Evolutionary conservation across 2,113 vertebrate species (phyloP).

Genomic region (Eretmochelys imbricata): DNA sequence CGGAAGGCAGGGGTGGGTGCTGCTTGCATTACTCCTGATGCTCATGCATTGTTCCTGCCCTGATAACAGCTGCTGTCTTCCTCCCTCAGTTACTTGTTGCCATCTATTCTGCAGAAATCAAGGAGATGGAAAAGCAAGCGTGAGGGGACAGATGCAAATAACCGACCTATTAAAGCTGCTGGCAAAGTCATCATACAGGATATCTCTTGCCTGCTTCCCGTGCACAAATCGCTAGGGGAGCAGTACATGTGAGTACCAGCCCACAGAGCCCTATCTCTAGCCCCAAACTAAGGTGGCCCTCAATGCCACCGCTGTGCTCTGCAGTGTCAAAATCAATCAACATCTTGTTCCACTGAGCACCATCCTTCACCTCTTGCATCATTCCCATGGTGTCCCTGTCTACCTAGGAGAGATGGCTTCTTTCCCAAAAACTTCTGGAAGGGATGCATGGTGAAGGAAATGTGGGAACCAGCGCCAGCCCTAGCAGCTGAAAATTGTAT

Average conservation of each 20-base stretch:
- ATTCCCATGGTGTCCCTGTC: neutral
- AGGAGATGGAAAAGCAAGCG: conserved; percentile 95
- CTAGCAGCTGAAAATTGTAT: neutral
- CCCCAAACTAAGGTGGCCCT: neutral
- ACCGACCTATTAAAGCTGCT: conserved; percentile 92
- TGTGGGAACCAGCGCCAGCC: fast-evolving
- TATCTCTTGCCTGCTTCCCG: conserved; percentile 92
- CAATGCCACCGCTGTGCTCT: neutral
- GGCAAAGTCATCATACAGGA: conserved; percentile 98
- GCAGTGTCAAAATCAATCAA: neutral
- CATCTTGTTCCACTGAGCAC: neutral
- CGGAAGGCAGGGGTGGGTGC: conserved; percentile 64
- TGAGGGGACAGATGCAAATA: conserved; percentile 87
- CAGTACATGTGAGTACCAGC: conserved; percentile 88
- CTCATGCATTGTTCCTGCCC: conserved; percentile 59
- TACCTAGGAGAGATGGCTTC: neutral
- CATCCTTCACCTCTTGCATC: neutral
- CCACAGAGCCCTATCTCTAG: neutral
- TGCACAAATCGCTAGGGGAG: conserved; percentile 93
- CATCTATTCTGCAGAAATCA: conserved; percentile 87
- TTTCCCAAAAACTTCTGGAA: neutral
- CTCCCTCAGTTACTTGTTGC: conserved; percentile 1
- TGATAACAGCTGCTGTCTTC: neutral
- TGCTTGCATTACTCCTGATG: conserved; percentile 69
- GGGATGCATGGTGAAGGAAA: neutral